Evolutionary conservation across 2,113 vertebrate genomes (phyloP), one percentile per base, ranked within the genome.

Genomic region (Hymenochirus boettgeri): DNA sequence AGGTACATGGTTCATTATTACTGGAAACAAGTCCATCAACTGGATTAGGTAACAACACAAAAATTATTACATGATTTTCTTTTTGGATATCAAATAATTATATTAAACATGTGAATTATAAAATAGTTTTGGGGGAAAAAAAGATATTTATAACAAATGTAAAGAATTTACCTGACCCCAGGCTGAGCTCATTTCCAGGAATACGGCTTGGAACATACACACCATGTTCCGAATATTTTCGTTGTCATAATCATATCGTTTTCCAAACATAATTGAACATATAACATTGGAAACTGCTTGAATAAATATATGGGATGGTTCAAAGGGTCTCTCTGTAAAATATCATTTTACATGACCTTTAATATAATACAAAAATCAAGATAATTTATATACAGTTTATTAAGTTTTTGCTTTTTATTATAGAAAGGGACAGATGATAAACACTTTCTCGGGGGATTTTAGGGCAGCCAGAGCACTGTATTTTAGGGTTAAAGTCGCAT

Each of bases 1-100:
- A 0, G 92, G 89, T 19, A 91, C 19, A 48, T 1, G 15, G 0
- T 83, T 76, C 74, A 91, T 65, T 57, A 92, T 0, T 69, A 42
- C 50, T 2, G 93, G 92, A 7, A 93, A 47, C 8, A 70, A 54
- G 17, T 79, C 71, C 21, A 63, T 73, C 23, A 75, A n/a, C 78
- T 80, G 62, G 1, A 18, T 1, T 7, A n/a, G 29, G n/a, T 7
- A 35, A 1, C 4, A 7, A 35, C 33, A 35, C 9, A 35, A 35
- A 35, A 35, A 7, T 1, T 1, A 2, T 35, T 35, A 35, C 2
- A 12, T 35, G n/a, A n/a, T n/a, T 5, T 13, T 35, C 15, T 1
- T 13, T 35, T 11, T 35, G 33, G 2, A 12, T 9, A 12, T 8
- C 4, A 35, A 35, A 13, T 35, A 12, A 8, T 35, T 9, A 35